Base-by-base conservation (phyloP, 1,140 invertebrate genomes). In the Cotesia glomerata region DNA sequence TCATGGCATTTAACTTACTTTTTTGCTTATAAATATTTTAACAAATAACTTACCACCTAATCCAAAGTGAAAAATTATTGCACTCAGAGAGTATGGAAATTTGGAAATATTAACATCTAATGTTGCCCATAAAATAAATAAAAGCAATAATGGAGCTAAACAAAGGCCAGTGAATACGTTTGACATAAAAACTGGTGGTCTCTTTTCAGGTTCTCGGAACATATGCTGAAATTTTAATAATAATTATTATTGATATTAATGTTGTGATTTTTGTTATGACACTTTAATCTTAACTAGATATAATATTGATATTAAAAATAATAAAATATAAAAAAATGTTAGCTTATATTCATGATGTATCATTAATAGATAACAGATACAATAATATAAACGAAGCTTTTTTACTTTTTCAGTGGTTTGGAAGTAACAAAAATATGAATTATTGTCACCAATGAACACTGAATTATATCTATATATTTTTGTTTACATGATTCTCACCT, bases 151-250 rank as follows among this genome's bases (percentile, higher is more conserved):
- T 26, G 97, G 98, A 51, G 93, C 88, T 13, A 94, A 86, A 72
- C 94, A 94, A 2, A 98, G 87, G 18, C 90, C 90, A 64, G 96
- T 97, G 85, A 99, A 99, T 34, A 96, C 89, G 82, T 96, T 93
- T 0, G 97, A 98, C 39, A 99, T 92, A 62, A 93, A 84, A 58
- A 91, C 90, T 11, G 97, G 90, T 58, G 98, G 98, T 59, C 97
- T 90, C 78, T 94, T 93, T 84, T 99, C 98, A 9, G 97, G 95
- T 82, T 92, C 91, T 39, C 97, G 92, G 91, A 99, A 99, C 87
- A 93, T 86, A 88, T 99, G 98, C 89, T 93, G 90, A 88, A 83
- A 71, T 26, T 65, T 32, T 49, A 52, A 49, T 51, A 61, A 58
- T 51, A 32, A 62, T 54, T 35, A 9, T 45, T 56, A 66, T 36